Evolutionary conservation across 2,113 vertebrate species (phyloP), one percentile per base, ranked within the genome.

Genomic region (Cyphomyrus plagiostoma): DNA sequence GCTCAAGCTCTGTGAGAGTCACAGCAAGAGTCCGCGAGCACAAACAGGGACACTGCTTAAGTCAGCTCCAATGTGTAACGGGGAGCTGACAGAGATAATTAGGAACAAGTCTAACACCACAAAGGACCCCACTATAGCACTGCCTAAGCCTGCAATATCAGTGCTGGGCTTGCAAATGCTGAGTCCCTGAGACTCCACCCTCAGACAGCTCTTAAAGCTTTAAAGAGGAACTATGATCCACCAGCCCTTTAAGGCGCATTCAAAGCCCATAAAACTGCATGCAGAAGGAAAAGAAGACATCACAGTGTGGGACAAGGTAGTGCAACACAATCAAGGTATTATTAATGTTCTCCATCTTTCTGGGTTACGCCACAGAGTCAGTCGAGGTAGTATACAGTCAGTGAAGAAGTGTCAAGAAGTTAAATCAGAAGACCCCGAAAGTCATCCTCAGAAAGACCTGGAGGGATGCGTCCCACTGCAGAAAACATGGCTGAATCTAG

Each of bases 31-130:
- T 39, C 70, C 35, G 15, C 10, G 1, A 77, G 70, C 17, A 77
- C 26, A 77, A 35, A 77, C 70, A 39, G 30, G 66, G 17, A 9
- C 45, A 35, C 42, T 88, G 87, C 88, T 89, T 53, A 86, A 92
- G 91, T 92, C 91, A 92, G 90, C 89, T 53, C 83, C 89, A 91
- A 88, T 91, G 89, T 91, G 90, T 90, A 90, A 92, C 89, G 89
- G 85, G 80, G 82, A 89, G 88, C 91, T 92, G 91, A 91, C 91
- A 89, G 52, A 89, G 89, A 62, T 91, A 93, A 92, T 91, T 89
- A 90, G 70, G 90, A 86, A 30, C 82, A 77, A 90, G 90, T 89
- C 91, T 89, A 91, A 90, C 87, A 90, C 83, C 62, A 21, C 87
- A 50, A 15, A 88, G 53, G 35, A 84, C 82, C 30, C 23, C 58